These are phyloP conservation scores for Brachyistius frenatus DNA, from an alignment of 2,113 vertebrate species.

Conservation along the genomic window DNA sequence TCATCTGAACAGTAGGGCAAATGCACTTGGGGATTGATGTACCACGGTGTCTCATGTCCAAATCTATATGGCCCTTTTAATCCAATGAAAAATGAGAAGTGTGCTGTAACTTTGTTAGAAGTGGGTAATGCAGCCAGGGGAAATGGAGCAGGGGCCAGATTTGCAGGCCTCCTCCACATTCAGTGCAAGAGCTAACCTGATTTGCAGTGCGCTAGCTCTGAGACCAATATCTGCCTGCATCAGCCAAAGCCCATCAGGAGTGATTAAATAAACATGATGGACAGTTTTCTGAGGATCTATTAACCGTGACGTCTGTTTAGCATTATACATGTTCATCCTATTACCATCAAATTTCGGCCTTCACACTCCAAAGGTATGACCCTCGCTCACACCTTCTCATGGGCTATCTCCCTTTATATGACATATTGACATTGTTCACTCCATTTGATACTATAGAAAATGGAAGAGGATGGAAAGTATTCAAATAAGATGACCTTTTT, in stretches of 20 bases:
- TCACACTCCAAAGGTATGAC: conserved; percentile 12
- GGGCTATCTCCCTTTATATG: background rate
- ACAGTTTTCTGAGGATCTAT: conserved; percentile 61
- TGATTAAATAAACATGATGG: conserved; percentile 79
- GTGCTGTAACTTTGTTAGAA: conserved; percentile 81
- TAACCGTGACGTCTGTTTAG: conserved; percentile 61
- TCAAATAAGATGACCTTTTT: conserved; percentile 41
- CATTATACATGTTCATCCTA: conserved; percentile 4
- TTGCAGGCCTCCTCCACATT: conserved; percentile 74
- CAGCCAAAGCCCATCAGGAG: conserved; percentile 71
- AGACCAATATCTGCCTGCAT: conserved; percentile 76
- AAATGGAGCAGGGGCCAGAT: conserved; percentile 75
- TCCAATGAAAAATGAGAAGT: conserved; percentile 83
- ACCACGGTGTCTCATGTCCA: conserved; percentile 69
- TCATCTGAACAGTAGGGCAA: conserved; percentile 38
- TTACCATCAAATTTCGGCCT: conserved; percentile 19
- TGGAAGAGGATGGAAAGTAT: conserved; percentile 27
- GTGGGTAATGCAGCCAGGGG: conserved; percentile 77
- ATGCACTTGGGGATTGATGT: conserved; percentile 71
- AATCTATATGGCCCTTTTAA: conserved; percentile 81
- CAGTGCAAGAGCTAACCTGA: conserved; percentile 76
- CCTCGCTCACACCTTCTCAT: background rate
- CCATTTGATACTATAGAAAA: conserved; percentile 6
- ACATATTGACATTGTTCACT: conserved; percentile 1
- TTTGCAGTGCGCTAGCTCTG: conserved; percentile 67